Conservation (phyloP, 2,113 vertebrate genomes). For the Limnothrissa miodon region DNA sequence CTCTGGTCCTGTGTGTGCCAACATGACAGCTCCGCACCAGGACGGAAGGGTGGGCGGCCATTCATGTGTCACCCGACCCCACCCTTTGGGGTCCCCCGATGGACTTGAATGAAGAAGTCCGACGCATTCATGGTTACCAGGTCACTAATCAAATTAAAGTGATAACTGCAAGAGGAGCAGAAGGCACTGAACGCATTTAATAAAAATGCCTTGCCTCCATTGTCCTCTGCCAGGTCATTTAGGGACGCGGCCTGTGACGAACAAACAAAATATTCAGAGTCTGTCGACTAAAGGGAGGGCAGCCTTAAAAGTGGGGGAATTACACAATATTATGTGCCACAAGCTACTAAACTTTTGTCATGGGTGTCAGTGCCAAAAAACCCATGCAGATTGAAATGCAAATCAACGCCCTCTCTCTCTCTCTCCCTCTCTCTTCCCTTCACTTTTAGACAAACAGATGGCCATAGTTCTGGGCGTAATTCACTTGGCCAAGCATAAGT, state of each 20-base stretch:
- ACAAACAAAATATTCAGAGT: constrained; percentile 53
- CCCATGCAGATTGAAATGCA: constrained; percentile 62
- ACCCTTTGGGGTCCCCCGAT: constrained; percentile 52
- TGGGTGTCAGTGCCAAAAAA: constrained; percentile 55
- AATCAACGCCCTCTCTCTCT: constrained; percentile 35
- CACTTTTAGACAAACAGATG: constrained; percentile 65
- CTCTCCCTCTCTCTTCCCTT: neutral
- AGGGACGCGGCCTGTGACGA: constrained; percentile 47
- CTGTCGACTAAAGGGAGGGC: constrained; percentile 51
- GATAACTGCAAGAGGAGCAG: constrained; percentile 58
- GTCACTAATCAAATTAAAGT: constrained; percentile 77
- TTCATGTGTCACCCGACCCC: constrained; percentile 53
- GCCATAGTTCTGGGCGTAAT: constrained; percentile 64
- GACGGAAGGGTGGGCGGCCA: constrained; percentile 51
- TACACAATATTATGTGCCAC: constrained; percentile 56
- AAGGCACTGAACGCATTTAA: constrained; percentile 68
- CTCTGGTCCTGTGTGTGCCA: constrained; percentile 56
- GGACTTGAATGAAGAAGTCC: constrained; percentile 66
- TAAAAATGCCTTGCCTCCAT: constrained; percentile 53
- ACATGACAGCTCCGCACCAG: constrained; percentile 63
- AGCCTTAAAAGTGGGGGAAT: constrained; percentile 52
- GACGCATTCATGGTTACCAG: constrained; percentile 64
- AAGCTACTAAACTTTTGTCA: constrained; percentile 65
- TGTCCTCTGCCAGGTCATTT: constrained; percentile 56
- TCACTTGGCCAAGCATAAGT: constrained; percentile 63